phyloP scores from a whole-genome alignment of 2,797 vertebrate species.

The Malurus leucopterus region DNA sequence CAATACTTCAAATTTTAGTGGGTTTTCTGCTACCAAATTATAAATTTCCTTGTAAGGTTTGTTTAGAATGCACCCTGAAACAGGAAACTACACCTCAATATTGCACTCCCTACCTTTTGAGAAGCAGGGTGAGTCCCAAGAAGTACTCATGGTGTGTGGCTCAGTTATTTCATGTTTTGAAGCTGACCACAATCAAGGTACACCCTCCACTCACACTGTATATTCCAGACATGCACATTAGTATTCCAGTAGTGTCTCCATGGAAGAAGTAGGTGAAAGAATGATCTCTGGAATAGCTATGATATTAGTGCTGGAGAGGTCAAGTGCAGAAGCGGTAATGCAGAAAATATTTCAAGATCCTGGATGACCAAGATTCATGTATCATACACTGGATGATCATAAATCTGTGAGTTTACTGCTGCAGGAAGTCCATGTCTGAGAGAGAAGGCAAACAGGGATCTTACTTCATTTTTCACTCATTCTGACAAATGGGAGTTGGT shows the following conservation, averaged over 20 bases:
- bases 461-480: neutral
- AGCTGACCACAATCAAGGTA: neutral
- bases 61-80: neutral
- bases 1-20: neutral
- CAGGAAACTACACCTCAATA: neutral
- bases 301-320: neutral
- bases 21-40: neutral
- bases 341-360: neutral
- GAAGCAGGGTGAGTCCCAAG: neutral
- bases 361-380: neutral
- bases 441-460: neutral
- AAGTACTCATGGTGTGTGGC: neutral
- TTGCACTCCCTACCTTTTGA: neutral
- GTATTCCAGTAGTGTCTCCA: neutral
- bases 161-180: neutral
- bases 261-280: neutral
- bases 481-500: neutral
- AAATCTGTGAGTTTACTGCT: neutral
- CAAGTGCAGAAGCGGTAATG: neutral
- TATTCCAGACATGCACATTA: neutral
- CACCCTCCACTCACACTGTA: neutral
- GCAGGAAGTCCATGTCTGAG: neutral
- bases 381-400: rapidly evolving
- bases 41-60: neutral
- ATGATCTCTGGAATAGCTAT: neutral